A percentile compares a stretch with the other conserved stretches of the same genome.
Evolutionary conservation across 2,888 invertebrate genomes (phyloP).

Genomic region (Cabera pusaria): DNA sequence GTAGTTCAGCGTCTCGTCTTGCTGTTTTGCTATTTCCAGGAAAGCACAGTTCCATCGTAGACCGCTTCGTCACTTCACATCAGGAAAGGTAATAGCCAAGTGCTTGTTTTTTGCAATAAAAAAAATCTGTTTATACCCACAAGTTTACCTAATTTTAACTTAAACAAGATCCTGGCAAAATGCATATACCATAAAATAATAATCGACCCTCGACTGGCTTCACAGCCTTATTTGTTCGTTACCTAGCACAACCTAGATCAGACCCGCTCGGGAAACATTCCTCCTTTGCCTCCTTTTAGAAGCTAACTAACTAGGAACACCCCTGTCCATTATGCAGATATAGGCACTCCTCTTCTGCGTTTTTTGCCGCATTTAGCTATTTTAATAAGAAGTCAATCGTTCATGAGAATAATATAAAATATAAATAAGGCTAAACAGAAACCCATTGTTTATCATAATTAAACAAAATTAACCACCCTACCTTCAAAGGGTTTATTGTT

Average conservation of each 20-base stretch:
- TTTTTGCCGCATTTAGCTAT: slow-evolving; percentile 1
- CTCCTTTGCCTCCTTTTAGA: slow-evolving; percentile 16
- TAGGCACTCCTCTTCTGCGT: neutral
- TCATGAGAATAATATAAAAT: slow-evolving; percentile 8
- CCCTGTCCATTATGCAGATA: slow-evolving; percentile 4
- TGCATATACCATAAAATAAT: slow-evolving; percentile 12
- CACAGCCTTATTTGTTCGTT: slow-evolving; percentile 22
- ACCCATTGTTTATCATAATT: slow-evolving; percentile 31
- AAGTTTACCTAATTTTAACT: too few relatives aligned
- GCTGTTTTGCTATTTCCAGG: too few relatives aligned
- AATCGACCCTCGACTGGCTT: slow-evolving; percentile 8
- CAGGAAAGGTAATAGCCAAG: too few relatives aligned
- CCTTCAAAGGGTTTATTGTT: slow-evolving; percentile 47
- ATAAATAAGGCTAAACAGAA: slow-evolving; percentile 12
- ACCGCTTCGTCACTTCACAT: too few relatives aligned
- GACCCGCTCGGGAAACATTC: slow-evolving; percentile 19
- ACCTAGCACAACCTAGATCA: slow-evolving; percentile 21
- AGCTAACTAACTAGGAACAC: slow-evolving; percentile 2
- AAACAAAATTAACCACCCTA: slow-evolving; percentile 34
- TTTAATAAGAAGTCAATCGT: slow-evolving; percentile 4
- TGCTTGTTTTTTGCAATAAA: slow-evolving; percentile 1
- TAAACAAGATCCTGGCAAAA: slow-evolving; percentile 6
- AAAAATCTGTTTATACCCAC: neutral
- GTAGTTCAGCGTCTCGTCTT: too few relatives aligned
- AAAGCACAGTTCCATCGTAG: too few relatives aligned